Evolutionary conservation across 2,113 vertebrate genomes (phyloP).

Genomic region (Saimiri boliviensis): DNA sequence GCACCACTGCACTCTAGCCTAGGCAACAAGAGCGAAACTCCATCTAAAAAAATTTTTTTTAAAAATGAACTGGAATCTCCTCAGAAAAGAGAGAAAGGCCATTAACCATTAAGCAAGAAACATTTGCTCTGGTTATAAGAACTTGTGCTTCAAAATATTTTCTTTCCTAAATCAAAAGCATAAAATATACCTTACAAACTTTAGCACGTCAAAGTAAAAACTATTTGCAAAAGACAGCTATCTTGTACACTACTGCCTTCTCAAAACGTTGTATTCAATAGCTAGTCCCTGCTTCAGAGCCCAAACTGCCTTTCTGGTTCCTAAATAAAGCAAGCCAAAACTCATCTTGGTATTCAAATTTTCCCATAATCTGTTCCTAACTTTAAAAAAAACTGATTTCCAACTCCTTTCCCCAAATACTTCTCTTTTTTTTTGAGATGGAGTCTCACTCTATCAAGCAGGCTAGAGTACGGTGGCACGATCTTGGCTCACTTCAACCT

Average conservation of each 20-base stretch:
- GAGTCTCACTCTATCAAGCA: too few relatives aligned
- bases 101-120: constrained; percentile 1
- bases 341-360: not conserved
- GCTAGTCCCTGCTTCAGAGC: not conserved
- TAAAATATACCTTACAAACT: not conserved
- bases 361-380: not conserved
- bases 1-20: too few relatives aligned
- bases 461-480: too few relatives aligned
- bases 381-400: not conserved
- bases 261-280: not conserved
- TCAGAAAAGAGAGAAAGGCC: not conserved
- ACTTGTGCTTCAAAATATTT: constrained; percentile 5
- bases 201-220: constrained; percentile 25
- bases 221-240: not conserved
- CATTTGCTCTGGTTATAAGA: not conserved
- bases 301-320: not conserved
- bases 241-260: not conserved
- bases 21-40: too few relatives aligned
- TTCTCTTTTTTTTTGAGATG: too few relatives aligned
- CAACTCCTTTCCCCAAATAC: not conserved
- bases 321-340: not conserved
- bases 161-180: constrained; percentile 13
- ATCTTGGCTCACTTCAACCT: too few relatives aligned
- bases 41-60: too few relatives aligned
- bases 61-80: not conserved